Percentiles rank a stretch among this genome's conserved stretches.
phyloP scores from a whole-genome alignment of 1,140 invertebrate species.

The Bombus superbus region DNA sequence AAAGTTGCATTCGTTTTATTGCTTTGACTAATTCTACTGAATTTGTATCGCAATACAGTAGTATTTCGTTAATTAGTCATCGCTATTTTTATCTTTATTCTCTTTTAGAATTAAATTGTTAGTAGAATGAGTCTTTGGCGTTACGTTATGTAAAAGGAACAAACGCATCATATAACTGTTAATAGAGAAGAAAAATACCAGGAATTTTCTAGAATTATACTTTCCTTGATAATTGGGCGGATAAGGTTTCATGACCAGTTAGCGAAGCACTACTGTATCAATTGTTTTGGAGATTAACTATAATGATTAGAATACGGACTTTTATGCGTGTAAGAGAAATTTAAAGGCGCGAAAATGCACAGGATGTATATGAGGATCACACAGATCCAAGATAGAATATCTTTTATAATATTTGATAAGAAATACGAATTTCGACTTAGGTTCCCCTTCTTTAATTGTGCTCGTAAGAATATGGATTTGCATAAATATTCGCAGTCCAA shows the following conservation, averaged over 20 bases:
- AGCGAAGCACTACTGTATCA: background rate
- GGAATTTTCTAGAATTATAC: background rate
- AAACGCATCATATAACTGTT: background rate
- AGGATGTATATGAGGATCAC: background rate
- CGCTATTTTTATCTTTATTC: background rate
- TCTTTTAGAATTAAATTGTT: background rate
- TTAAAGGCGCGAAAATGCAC: background rate
- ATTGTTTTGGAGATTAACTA: slow-evolving; percentile 8
- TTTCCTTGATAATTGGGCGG: background rate
- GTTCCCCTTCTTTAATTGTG: background rate
- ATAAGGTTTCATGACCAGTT: background rate
- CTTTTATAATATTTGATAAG: too few relatives aligned
- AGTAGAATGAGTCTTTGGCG: background rate
- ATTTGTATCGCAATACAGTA: background rate
- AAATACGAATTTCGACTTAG: background rate
- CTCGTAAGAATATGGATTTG: background rate
- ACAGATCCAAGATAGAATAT: too few relatives aligned
- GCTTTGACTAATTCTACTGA: slow-evolving; percentile 16
- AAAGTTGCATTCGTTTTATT: background rate
- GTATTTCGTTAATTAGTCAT: background rate
- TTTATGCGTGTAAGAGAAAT: background rate
- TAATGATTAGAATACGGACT: background rate
- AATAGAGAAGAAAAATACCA: background rate
- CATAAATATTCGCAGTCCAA: background rate
- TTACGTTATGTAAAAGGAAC: background rate